These are phyloP conservation scores for Astyanax mexicanus DNA, from an alignment of 2,797 vertebrate genomes.

Conservation along the genomic window DNA sequence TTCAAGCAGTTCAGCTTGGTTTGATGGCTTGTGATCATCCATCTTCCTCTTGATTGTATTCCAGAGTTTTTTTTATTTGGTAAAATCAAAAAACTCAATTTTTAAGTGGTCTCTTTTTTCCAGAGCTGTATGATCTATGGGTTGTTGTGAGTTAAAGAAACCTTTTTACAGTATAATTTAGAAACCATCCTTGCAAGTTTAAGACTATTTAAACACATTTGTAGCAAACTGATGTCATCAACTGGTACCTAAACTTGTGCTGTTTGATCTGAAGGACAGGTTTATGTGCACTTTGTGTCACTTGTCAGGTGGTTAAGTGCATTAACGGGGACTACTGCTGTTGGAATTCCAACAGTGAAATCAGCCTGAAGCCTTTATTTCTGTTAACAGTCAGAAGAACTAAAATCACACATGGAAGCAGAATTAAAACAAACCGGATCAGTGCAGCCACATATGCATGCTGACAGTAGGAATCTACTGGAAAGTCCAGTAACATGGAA, in stretches of 20 bases:
- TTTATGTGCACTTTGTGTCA: neutral
- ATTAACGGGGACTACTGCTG: constrained; percentile 2
- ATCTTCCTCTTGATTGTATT: too few species aligned
- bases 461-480: constrained; percentile 53
- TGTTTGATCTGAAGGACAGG: constrained; percentile 12
- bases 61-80: too few species aligned
- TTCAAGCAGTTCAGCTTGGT: too few species aligned
- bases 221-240: constrained; percentile 27
- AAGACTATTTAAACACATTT: neutral
- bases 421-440: constrained; percentile 52
- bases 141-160: too few species aligned
- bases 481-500: constrained; percentile 65
- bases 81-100: too few species aligned
- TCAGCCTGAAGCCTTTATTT: constrained; percentile 43
- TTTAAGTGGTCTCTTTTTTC: too few species aligned
- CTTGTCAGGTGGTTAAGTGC: constrained; percentile 6
- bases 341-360: constrained; percentile 48
- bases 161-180: too few species aligned
- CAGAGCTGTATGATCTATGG: too few species aligned
- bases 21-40: too few species aligned
- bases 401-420: constrained; percentile 36
- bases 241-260: neutral
- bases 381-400: constrained; percentile 18
- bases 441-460: constrained; percentile 61
- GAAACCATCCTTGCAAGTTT: too few species aligned